Evolutionary conservation across 2,888 invertebrate genomes (phyloP).

Genomic region (Lypha dubia): DNA sequence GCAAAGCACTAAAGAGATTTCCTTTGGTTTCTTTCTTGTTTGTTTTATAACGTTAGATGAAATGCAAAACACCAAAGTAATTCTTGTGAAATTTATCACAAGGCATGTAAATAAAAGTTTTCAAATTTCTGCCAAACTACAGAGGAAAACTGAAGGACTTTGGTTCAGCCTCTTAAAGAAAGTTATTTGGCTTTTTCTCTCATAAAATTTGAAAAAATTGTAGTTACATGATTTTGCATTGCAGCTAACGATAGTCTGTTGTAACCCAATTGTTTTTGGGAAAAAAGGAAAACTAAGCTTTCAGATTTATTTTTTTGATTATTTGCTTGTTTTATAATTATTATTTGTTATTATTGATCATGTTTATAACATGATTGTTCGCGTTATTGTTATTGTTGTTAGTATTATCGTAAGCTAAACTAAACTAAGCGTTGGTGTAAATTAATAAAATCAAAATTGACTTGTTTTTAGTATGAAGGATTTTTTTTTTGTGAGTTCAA

Average conservation of each 20-base stretch:
- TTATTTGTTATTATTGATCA: conserved; percentile 39
- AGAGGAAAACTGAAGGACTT: no score
- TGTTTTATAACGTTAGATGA: no score
- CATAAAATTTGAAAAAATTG: no score
- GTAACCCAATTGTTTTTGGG: conserved; percentile 51
- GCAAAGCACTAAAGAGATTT: not conserved
- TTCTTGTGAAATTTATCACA: no score
- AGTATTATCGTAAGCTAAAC: no score
- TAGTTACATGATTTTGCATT: no score
- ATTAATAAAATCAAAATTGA: conserved; percentile 20
- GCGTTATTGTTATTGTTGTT: conserved; percentile 23
- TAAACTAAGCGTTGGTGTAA: conserved; percentile 17
- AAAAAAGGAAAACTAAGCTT: conserved; percentile 36
- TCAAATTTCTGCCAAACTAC: no score
- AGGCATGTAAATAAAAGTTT: no score
- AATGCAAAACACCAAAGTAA: no score
- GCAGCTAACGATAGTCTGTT: no score
- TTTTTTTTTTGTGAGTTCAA: conserved; percentile 6
- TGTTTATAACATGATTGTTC: conserved; percentile 55
- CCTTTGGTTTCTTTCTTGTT: conserved; percentile 5
- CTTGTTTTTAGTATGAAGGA: conserved; percentile 6
- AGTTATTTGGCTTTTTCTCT: no score
- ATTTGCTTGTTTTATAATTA: conserved; percentile 22
- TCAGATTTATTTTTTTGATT: conserved; percentile 19
- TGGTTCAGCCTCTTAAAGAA: no score